A percentile compares a stretch with the other conserved stretches of the same genome.
phyloP scores from a whole-genome alignment of 2,113 vertebrate genomes.

The Stictonetta naevosa region DNA sequence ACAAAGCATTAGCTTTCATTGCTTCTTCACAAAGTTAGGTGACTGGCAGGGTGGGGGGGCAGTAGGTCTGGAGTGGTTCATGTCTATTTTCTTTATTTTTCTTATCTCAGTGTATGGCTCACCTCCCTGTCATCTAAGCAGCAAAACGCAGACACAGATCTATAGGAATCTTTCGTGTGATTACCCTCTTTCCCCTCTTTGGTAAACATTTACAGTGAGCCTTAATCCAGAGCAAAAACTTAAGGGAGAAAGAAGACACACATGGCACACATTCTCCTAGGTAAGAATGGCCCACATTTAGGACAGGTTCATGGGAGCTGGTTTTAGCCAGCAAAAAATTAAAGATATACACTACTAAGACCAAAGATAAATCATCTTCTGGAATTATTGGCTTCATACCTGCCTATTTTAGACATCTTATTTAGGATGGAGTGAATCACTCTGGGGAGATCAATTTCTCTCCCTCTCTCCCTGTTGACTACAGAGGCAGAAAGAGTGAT shows the following conservation, averaged over 20 bases:
- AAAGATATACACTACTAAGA: neutral
- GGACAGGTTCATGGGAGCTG: neutral
- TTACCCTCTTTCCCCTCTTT: neutral
- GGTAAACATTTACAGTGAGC: neutral
- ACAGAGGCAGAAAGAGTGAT: neutral
- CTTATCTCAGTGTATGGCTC: neutral
- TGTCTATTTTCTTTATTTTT: neutral
- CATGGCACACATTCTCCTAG: neutral
- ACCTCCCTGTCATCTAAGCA: neutral
- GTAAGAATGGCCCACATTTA: neutral
- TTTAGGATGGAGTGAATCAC: neutral
- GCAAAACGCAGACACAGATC: neutral
- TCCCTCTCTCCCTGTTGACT: neutral
- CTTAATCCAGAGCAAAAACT: neutral
- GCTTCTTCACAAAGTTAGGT: neutral
- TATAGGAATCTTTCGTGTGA: neutral
- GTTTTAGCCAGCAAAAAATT: neutral
- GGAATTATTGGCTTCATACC: neutral
- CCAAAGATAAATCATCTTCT: neutral
- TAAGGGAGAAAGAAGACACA: neutral
- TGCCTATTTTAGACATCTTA: neutral
- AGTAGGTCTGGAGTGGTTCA: rapidly evolving
- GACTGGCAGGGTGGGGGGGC: neutral
- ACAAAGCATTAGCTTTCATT: neutral
- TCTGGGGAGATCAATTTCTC: neutral